Conservation (phyloP, 2,113 vertebrate species). For the Oceanodroma tethys region DNA sequence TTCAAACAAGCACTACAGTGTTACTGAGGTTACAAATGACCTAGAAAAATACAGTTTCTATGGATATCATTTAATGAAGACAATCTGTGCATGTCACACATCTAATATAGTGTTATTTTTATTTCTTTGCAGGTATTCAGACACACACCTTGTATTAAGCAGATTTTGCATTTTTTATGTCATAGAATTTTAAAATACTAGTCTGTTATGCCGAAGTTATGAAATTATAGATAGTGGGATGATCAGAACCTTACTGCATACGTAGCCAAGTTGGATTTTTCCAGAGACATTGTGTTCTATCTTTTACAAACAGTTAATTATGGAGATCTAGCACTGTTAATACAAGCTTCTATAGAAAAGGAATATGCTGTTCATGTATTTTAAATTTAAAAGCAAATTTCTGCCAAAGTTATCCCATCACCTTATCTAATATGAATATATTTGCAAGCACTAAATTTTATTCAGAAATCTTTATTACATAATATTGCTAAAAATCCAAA, state of each 20-base stretch:
- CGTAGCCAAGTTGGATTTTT: neutral
- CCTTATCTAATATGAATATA: conserved; percentile 13
- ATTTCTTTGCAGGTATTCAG: neutral
- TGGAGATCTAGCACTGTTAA: neutral
- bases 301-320: conserved; percentile 24
- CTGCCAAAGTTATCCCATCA: neutral
- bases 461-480: conserved; percentile 21
- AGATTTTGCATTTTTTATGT: neutral
- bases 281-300: neutral
- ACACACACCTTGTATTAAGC: neutral
- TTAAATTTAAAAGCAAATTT: conserved; percentile 28
- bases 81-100: neutral
- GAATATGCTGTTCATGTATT: neutral
- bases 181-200: neutral
- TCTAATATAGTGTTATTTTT: neutral
- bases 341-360: neutral
- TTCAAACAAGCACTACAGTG: conserved; percentile 42
- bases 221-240: neutral
- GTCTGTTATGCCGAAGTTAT: neutral
- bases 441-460: neutral
- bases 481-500: conserved; percentile 18
- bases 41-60: conserved; percentile 63
- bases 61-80: conserved; percentile 41
- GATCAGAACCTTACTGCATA: conserved; percentile 9
- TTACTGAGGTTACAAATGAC: conserved; percentile 30